Evolutionary conservation across 2,888 invertebrate species (phyloP), one percentile per base, ranked within the genome.

Genomic region (Macrostomum cliftonense): DNA sequence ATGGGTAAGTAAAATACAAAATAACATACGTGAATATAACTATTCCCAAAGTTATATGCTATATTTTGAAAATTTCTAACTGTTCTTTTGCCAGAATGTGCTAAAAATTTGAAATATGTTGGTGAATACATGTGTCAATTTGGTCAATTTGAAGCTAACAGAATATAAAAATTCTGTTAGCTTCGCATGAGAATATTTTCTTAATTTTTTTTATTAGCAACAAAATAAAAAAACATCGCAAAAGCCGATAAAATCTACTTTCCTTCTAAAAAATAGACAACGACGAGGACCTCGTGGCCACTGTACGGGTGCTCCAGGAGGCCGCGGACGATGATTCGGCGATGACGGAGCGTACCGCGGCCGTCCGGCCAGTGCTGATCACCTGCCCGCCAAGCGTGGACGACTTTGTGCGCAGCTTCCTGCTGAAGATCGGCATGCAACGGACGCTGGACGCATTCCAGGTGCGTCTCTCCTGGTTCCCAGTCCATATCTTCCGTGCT

Each of bases 341-440:
- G 37, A 57, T 56, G 46, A 14, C 38, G 40, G 43, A 43, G 42
- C 50, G 17, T 5, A 17, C 43, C 16, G 58, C 11, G 60, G 62
- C 12, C 56, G 56, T 7, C 58, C 61, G 50, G 17, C 37, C 52
- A 13, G 47, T 37, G 28, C 21, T 55, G 12, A 53, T 42, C 1
- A 49, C 50, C 37, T 55, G 60, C 17, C 64, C 64, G 7, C 69
- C 71, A 51, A 62, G 67, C 19, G 64, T 65, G 1, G 70, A 70
- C 58, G 70, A 70, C 53, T 70, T 67, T 61, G 65, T 70, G 2
- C 56, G 70, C 13, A 70, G 70, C 52, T 70, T 70, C 52, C 58
- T 70, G n/a, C 65, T 70, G 7, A 55, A 60, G 44, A 67, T 68
- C 63, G 62, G 62, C 19, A 60, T 70, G 63, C 55, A 56, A 4